Conservation (phyloP, 2,113 vertebrate species). For the Scalopus aquaticus region DNA sequence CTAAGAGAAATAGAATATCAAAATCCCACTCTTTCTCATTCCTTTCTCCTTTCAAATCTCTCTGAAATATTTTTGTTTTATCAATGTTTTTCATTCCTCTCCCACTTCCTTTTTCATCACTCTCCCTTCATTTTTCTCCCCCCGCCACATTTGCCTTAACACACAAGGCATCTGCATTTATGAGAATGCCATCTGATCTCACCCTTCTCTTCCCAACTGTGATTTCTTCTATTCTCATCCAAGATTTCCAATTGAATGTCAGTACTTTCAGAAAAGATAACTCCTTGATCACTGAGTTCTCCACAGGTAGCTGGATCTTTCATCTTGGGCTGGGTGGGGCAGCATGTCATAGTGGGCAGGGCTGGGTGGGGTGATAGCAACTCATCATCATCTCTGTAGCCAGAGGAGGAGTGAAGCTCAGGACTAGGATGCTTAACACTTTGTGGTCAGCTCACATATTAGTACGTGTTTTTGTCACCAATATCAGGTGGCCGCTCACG, state of each 20-base stretch:
- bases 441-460: too few species aligned
- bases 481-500: too few species aligned
- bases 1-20: background rate
- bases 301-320: background rate
- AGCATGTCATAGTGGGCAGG: slow-evolving; percentile 59
- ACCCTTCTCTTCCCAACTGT: background rate
- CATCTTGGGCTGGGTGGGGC: slow-evolving; percentile 19
- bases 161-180: background rate
- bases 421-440: too few species aligned
- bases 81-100: background rate
- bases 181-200: background rate
- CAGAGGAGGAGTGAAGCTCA: background rate
- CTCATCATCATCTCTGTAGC: background rate
- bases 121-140: background rate
- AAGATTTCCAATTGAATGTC: background rate
- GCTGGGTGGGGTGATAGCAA: background rate
- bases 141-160: background rate
- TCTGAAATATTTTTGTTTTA: background rate
- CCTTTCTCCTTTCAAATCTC: background rate
- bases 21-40: background rate
- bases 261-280: slow-evolving; percentile 6
- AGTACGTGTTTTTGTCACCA: too few species aligned
- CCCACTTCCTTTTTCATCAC: background rate
- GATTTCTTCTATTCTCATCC: background rate
- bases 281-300: background rate